Evolutionary conservation across 2,888 invertebrate genomes (phyloP), one percentile per base, ranked within the genome.

Genomic region (Meghimatium bilineatum): DNA sequence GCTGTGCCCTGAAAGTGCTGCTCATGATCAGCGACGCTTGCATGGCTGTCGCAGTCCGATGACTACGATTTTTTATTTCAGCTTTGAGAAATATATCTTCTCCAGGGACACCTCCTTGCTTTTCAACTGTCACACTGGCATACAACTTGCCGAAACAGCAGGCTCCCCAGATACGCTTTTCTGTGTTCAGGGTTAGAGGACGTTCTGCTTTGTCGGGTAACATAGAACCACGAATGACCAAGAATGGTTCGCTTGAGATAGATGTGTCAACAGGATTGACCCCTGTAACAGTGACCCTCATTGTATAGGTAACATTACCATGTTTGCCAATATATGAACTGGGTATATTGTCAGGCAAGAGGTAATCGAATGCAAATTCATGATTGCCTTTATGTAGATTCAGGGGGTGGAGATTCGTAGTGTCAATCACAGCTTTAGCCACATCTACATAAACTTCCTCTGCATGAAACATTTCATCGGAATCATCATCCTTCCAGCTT

Each of bases 311-410:
- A 36, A 93, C 92, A 88, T 92, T 93, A 38, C 93, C 93, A 86
- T 88, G 92, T 85, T 93, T 93, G 69, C 93, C 93, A 75, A 93
- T 93, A 87, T 92, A 93, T 0, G 93, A 93, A 20, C 93, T 93
- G 0, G 93, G 93, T 2, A 93, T 89, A 82, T 90, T 92, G 1
- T 89, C 88, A 0, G 92, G 93, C 0, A 93, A 90, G 63, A 88
- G 87, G 86, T 93, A 93, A 60, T 92, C 91, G 82, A 93, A 91
- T 0, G 91, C 89, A 84, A 92, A 93, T 29, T 89, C 86, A 84
- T 93, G 92, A 32, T 79, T 83, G 2, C 93, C 93, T 10, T 56
- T 80, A 2, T 81, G 85, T n/a, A 93, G 86, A 32, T 85, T 84
- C 23, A 89, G 85, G 1, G 88, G 87, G 56, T 87, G 83, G 12